These are phyloP conservation scores for Ecliptopera silaceata DNA, from an alignment of 2,888 invertebrate species.

Conservation along the genomic window DNA sequence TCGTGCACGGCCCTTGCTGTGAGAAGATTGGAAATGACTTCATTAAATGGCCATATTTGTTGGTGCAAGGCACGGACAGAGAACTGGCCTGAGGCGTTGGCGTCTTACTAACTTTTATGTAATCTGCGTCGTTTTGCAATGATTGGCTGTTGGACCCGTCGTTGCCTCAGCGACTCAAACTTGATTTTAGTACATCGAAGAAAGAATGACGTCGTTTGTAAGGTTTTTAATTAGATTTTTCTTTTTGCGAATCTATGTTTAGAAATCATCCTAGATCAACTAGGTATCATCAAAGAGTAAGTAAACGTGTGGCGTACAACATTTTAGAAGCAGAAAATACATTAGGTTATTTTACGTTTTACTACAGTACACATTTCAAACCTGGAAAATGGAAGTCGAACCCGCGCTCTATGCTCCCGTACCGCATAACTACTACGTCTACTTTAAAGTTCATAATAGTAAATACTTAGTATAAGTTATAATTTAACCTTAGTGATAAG, in stretches of 20 bases:
- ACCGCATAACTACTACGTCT: conserved; percentile 18
- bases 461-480: conserved; percentile 20
- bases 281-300: too few species aligned
- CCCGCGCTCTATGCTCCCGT: conserved; percentile 1
- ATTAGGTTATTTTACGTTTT: too few species aligned
- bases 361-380: too few species aligned
- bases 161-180: conserved; percentile 3
- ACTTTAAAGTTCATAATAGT: too few species aligned
- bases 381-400: background rate
- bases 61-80: conserved; percentile 9
- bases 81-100: conserved; percentile 6
- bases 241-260: background rate
- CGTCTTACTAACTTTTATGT: conserved; percentile 15
- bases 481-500: conserved; percentile 11
- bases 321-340: too few species aligned
- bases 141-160: conserved; percentile 17
- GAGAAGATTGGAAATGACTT: conserved; percentile 66
- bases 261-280: background rate
- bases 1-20: conserved; percentile 56
- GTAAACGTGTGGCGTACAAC: too few species aligned
- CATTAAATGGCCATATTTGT: conserved; percentile 47
- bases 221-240: background rate
- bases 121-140: conserved; percentile 19
- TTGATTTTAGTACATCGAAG: conserved; percentile 3
- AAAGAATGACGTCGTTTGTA: background rate